Percentiles rank a stretch among this genome's conserved stretches.
Evolutionary conservation across 1,140 invertebrate species (phyloP).

Genomic region (Chironomus striatipennis): DNA sequence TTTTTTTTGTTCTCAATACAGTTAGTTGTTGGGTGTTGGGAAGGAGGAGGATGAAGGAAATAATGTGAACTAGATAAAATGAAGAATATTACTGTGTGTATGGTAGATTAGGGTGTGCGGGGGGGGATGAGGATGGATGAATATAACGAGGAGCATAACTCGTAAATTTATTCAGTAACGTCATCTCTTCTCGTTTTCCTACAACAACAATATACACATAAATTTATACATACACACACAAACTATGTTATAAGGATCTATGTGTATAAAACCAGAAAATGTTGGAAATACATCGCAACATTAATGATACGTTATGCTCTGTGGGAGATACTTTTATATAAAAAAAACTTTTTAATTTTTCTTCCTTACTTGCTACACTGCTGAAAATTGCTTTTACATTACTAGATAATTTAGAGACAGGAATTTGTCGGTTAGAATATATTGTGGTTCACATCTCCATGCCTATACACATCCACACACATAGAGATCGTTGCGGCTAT

Average conservation of each 20-base stretch:
- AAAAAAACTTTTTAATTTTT: background rate
- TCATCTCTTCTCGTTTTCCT: background rate
- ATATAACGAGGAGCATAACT: background rate
- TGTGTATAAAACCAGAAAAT: conserved; percentile 2
- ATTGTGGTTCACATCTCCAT: background rate
- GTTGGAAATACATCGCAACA: background rate
- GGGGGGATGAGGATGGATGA: background rate
- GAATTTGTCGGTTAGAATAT: background rate
- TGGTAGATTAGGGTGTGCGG: too few relatives aligned
- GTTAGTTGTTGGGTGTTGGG: too few relatives aligned
- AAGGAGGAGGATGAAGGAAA: too few relatives aligned
- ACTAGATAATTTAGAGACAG: background rate
- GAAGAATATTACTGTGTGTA: too few relatives aligned
- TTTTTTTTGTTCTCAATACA: background rate
- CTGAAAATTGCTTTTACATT: background rate
- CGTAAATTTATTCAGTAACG: conserved; percentile 1
- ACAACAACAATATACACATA: background rate
- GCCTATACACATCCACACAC: too few relatives aligned
- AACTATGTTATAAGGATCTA: background rate
- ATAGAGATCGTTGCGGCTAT: background rate
- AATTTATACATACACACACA: too few relatives aligned
- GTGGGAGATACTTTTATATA: background rate
- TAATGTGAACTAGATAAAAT: too few relatives aligned
- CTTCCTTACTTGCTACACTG: background rate
- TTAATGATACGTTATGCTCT: conserved; percentile 13